A percentile compares a stretch with the other conserved stretches of the same genome.
Conservation (phyloP, 2,888 invertebrate species). For the Tachystola acroxantha region DNA sequence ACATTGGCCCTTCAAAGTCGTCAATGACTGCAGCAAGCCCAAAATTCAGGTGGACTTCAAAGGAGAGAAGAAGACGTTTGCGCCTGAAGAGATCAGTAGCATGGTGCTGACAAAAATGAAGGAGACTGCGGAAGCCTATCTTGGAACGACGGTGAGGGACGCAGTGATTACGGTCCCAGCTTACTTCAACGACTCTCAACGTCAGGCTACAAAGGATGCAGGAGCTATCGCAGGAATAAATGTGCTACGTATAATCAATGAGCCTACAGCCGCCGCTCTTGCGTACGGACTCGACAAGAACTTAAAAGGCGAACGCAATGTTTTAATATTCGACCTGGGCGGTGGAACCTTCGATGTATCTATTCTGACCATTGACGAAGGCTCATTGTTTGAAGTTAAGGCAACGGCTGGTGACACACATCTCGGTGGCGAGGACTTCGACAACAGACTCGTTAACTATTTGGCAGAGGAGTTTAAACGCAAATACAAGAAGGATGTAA, state of each 20-base stretch:
- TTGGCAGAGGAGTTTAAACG: conserved; percentile 84
- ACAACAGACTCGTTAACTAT: conserved; percentile 81
- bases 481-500: conserved; percentile 83
- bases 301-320: conserved; percentile 80
- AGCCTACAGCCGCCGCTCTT: conserved; percentile 87
- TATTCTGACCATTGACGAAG: conserved; percentile 88
- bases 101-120: conserved; percentile 79
- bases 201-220: conserved; percentile 91
- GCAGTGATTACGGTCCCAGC: conserved; percentile 90
- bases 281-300: conserved; percentile 85
- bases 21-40: conserved; percentile 81
- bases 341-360: conserved; percentile 90
- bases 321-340: conserved; percentile 82
- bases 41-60: conserved; percentile 83
- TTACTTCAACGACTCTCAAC: conserved; percentile 86
- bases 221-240: conserved; percentile 87
- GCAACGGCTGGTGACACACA: conserved; percentile 92
- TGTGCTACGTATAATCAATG: conserved; percentile 89
- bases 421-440: conserved; percentile 85
- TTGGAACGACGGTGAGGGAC: conserved; percentile 82
- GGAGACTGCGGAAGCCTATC: conserved; percentile 85
- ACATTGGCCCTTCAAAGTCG: conserved; percentile 89
- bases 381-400: conserved; percentile 86
- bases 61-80: conserved; percentile 80
- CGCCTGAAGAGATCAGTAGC: conserved; percentile 85